Percentiles rank a stretch among this genome's conserved stretches.
Conservation (phyloP, 2,113 vertebrate genomes). For the Psammodynastes pulverulentus region DNA sequence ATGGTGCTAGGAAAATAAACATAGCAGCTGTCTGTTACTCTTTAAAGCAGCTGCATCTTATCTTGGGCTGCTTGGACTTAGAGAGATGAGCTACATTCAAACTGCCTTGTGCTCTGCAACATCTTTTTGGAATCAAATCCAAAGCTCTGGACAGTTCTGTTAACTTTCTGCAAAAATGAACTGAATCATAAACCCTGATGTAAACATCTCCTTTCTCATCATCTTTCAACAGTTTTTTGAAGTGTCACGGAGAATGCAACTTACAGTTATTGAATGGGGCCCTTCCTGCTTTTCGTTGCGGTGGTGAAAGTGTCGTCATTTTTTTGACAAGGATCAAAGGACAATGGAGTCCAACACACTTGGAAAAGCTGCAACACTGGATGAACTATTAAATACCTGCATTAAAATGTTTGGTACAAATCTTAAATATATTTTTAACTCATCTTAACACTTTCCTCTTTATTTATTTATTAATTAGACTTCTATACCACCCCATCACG, state of each 20-base stretch:
- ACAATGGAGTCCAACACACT: slow-evolving; percentile 87
- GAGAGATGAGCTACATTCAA: background rate
- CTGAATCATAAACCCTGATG: slow-evolving; percentile 1
- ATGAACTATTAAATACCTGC: slow-evolving; percentile 85
- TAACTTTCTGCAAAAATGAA: slow-evolving; percentile 7
- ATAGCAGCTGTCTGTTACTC: background rate
- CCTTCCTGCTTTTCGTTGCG: slow-evolving; percentile 41
- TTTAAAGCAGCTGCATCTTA: background rate
- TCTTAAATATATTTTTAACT: slow-evolving; percentile 1
- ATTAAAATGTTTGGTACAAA: slow-evolving; percentile 87
- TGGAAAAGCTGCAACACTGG: slow-evolving; percentile 88
- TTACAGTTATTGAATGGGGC: slow-evolving; percentile 39
- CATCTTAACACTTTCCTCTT: slow-evolving; percentile 3
- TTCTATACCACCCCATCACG: too few relatives aligned
- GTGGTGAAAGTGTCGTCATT: slow-evolving; percentile 65
- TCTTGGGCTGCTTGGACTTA: background rate
- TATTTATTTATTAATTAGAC: too few relatives aligned
- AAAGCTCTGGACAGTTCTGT: background rate
- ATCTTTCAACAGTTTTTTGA: slow-evolving; percentile 59
- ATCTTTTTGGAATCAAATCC: background rate
- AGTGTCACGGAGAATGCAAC: slow-evolving; percentile 49
- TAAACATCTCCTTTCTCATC: slow-evolving; percentile 4
- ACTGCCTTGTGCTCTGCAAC: background rate
- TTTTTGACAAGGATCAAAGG: slow-evolving; percentile 69
- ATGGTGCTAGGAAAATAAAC: background rate